Evolutionary conservation across 2,888 invertebrate species (phyloP), one percentile per base, ranked within the genome.

Genomic region (Tenodera sinensis): DNA sequence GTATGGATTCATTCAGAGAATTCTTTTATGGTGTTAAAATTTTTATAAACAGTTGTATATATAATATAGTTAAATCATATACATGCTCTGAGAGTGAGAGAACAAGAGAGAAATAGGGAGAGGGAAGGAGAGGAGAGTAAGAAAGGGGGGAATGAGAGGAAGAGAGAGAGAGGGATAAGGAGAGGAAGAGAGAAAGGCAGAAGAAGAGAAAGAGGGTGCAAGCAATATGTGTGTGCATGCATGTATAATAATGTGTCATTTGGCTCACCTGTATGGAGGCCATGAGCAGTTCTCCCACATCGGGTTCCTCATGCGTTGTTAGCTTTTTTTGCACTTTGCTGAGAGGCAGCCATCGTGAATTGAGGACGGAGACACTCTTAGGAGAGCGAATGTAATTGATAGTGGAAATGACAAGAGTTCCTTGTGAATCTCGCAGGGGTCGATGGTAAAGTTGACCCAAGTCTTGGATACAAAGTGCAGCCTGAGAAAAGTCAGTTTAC

Each of bases 381-480:
- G 97, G 96, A 30, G 97, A 97, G 92, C 96, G 96, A 89, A 97
- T 94, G 91, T 95, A 95, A 92, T 97, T 97, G 90, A 98, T 96
- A 91, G 98, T 97, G 82, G 97, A 97, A 85, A 99, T 94, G 6
- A 99, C 98, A 82, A 98, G 96, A 1, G 98, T 98, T 84, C 99
- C 99, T 92, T 98, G 96, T 0, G 96, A 95, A 93, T 99, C 98
- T 91, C 96, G 95, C 83, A 99, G 94, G 0, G 99, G 98, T 92
- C 97, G 97, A 94, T 98, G 97, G 94, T 97, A 98, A 85, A 99
- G 94, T 93, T 98, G 98, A 7, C 99, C 99, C 92, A 99, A 95
- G 93, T 99, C 99, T 92, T 98, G 97, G 89, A 98, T 95, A 91
- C 98, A 98, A 9, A 98, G 94, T 0, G 98, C 97, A 30, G 97